These are phyloP conservation scores for Auanema freiburgensis DNA, from an alignment of 2,888 invertebrate genomes.

Conservation along the genomic window DNA sequence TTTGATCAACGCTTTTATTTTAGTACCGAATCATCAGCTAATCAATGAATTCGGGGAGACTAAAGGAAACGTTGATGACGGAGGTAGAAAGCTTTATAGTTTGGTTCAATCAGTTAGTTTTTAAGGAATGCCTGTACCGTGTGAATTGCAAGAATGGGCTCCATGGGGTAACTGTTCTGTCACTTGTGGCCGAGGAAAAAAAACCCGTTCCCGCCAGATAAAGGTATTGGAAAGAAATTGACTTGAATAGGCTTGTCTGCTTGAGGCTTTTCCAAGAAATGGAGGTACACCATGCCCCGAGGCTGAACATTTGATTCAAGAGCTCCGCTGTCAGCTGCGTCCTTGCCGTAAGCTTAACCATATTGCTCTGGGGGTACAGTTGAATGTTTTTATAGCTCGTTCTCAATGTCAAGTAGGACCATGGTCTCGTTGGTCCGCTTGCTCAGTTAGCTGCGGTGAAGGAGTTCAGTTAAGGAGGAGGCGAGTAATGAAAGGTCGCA, in stretches of 20 bases:
- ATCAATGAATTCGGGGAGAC: constrained; percentile 48
- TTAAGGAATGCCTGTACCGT: constrained; percentile 65
- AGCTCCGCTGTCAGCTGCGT: constrained; percentile 55
- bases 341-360: constrained; percentile 57
- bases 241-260: not conserved
- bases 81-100: constrained; percentile 36
- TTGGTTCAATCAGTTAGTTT: not conserved
- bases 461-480: constrained; percentile 71
- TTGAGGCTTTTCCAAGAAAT: constrained; percentile 56
- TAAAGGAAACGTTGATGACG: constrained; percentile 45
- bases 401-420: constrained; percentile 66
- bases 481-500: constrained; percentile 34
- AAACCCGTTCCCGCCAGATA: constrained; percentile 53
- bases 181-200: constrained; percentile 80
- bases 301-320: constrained; percentile 57
- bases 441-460: constrained; percentile 71
- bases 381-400: constrained; percentile 32
- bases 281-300: constrained; percentile 59
- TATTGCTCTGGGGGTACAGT: not conserved
- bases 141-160: constrained; percentile 78
- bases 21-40: constrained; percentile 59
- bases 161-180: constrained; percentile 81
- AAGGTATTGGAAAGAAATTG: constrained; percentile 36
- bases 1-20: constrained; percentile 20
- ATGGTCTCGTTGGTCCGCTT: constrained; percentile 69